These are phyloP conservation scores for Drosophila formosana DNA, from an alignment of 2,888 invertebrate species.

Conservation along the genomic window DNA sequence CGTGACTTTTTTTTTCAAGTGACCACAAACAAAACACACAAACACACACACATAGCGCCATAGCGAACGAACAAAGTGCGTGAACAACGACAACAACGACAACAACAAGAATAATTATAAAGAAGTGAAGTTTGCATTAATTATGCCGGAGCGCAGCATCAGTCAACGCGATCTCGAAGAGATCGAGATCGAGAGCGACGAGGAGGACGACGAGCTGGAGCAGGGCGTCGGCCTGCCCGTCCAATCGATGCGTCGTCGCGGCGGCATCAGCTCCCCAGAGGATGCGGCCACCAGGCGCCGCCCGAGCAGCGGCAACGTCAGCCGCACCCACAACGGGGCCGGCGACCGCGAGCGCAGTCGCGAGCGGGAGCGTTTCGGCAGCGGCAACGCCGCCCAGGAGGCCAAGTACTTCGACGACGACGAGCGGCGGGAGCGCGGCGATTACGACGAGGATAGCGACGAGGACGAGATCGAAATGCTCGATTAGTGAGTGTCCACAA, in stretches of 20 bases:
- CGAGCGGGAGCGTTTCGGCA: slow-evolving; percentile 64
- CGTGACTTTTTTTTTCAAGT: slow-evolving; percentile 19
- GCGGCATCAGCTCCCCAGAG: not conserved
- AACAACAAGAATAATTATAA: not conserved
- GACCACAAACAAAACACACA: slow-evolving; percentile 2
- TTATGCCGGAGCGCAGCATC: slow-evolving; percentile 77
- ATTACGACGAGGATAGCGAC: slow-evolving; percentile 59
- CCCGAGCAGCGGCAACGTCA: slow-evolving; percentile 24
- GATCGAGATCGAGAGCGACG: slow-evolving; percentile 83
- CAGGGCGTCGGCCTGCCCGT: slow-evolving; percentile 80
- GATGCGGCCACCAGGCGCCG: not conserved
- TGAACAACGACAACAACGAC: slow-evolving; percentile 8
- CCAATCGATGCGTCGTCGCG: slow-evolving; percentile 60
- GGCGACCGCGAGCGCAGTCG: slow-evolving; percentile 45
- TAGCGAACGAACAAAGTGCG: not conserved
- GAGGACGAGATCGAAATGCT: slow-evolving; percentile 82
- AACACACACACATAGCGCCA: not conserved
- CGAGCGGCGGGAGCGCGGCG: slow-evolving; percentile 45
- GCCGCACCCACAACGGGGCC: not conserved
- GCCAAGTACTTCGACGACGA: slow-evolving; percentile 51
- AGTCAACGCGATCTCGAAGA: slow-evolving; percentile 75
- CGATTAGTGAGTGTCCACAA: slow-evolving; percentile 80
- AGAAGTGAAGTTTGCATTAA: not conserved
- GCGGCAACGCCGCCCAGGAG: slow-evolving; percentile 48
- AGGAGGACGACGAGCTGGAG: slow-evolving; percentile 81